These are phyloP conservation scores for Phocides pigmalion DNA, from an alignment of 1,140 invertebrate genomes.

Conservation along the genomic window DNA sequence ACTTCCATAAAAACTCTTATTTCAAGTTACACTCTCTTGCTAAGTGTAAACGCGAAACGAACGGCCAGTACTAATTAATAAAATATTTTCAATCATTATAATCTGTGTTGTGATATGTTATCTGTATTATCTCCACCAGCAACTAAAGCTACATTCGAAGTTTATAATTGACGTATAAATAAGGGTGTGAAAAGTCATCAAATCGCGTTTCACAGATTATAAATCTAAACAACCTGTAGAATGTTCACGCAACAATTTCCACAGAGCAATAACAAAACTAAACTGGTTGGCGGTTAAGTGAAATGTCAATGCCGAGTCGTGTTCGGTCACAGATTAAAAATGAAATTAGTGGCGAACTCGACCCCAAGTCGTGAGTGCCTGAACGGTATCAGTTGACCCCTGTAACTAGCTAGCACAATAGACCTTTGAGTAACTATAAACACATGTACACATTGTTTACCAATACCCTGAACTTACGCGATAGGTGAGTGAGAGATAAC, in stretches of 20 bases:
- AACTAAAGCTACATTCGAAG: constrained; percentile 9
- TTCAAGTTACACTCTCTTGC: not conserved
- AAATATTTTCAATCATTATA: constrained; percentile 8
- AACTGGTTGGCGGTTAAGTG: constrained; percentile 1
- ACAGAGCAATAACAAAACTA: constrained; percentile 18
- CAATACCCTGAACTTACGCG: too few species aligned
- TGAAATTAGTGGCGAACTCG: constrained; percentile 20
- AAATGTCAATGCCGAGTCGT: constrained; percentile 31
- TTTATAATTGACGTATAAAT: constrained; percentile 22
- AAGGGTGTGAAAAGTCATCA: constrained; percentile 27
- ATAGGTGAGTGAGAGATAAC: too few species aligned
- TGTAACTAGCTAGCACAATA: constrained; percentile 15
- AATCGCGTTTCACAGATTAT: constrained; percentile 28
- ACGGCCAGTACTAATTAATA: not conserved
- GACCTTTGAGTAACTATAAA: constrained; percentile 9
- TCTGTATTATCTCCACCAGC: not conserved
- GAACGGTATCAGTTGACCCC: constrained; percentile 28
- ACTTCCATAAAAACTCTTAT: not conserved
- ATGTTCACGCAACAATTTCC: constrained; percentile 27
- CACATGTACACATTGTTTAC: not conserved
- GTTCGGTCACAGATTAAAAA: constrained; percentile 29
- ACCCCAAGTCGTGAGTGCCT: constrained; percentile 24
- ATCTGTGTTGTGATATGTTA: constrained; percentile 14
- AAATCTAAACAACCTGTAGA: constrained; percentile 30
- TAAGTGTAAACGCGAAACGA: not conserved